phyloP scores from a whole-genome alignment of 2,113 vertebrate species.

The Macroglossus sobrinus region DNA sequence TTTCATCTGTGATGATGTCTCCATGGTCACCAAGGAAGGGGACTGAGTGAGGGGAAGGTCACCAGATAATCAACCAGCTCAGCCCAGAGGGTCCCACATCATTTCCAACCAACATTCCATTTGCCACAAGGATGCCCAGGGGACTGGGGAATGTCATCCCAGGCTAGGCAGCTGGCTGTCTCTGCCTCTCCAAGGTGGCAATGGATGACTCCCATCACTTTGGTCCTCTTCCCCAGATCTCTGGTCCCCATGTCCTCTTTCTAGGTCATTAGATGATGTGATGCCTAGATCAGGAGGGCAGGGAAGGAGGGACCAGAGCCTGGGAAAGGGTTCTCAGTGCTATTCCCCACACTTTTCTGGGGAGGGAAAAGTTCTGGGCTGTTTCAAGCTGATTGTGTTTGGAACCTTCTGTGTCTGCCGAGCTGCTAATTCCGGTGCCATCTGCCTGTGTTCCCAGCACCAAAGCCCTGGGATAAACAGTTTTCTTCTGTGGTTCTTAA shows the following conservation, averaged over 20 bases:
- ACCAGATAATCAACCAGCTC: background rate
- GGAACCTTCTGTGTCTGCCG: background rate
- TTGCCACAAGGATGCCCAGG: background rate
- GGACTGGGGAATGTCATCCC: background rate
- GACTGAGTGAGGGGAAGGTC: accelerated
- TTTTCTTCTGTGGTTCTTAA: constrained; percentile 18
- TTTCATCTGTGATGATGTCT: background rate
- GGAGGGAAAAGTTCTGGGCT: background rate
- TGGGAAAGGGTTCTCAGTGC: accelerated
- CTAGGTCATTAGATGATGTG: background rate
- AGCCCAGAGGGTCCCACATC: background rate
- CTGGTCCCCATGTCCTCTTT: background rate
- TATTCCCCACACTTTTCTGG: background rate
- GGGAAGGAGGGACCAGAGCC: too few species aligned
- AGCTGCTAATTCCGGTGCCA: constrained; percentile 42
- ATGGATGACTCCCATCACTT: background rate
- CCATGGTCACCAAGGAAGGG: background rate
- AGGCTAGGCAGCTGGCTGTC: background rate
- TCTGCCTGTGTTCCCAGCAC: constrained; percentile 32
- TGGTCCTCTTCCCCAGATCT: background rate
- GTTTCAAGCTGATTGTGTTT: background rate
- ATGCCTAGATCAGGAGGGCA: background rate
- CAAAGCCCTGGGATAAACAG: background rate
- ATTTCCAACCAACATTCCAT: background rate
- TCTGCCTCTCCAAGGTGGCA: background rate